Evolutionary conservation across 2,113 vertebrate species (phyloP).

Genomic region (Theristicus caerulescens): DNA sequence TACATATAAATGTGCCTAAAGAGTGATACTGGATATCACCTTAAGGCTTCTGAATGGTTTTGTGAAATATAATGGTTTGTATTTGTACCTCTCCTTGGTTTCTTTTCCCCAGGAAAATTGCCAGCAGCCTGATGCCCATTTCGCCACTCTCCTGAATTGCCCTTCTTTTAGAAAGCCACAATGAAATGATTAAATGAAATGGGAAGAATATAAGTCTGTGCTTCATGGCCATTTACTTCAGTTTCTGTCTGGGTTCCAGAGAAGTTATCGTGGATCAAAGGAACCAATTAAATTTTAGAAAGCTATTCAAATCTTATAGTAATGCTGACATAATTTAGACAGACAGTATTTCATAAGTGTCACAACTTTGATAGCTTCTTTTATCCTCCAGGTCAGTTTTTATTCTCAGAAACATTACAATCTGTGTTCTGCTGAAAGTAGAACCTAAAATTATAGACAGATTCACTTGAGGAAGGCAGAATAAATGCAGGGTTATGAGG

Average conservation of each 20-base stretch:
- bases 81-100: background rate
- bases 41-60: background rate
- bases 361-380: background rate
- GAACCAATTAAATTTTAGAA: slow-evolving; percentile 1
- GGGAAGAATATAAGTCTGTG: background rate
- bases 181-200: background rate
- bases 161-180: background rate
- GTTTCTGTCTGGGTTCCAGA: background rate
- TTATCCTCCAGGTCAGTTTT: background rate
- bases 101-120: background rate
- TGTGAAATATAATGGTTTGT: background rate
- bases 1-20: background rate
- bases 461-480: background rate
- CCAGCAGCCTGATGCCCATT: background rate
- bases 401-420: background rate
- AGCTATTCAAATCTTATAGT: background rate
- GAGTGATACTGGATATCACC: background rate
- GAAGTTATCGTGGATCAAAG: background rate
- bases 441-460: slow-evolving; percentile 7
- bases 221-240: background rate
- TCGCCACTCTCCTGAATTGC: background rate
- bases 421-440: background rate
- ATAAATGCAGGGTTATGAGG: background rate
- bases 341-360: background rate
- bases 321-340: background rate